A percentile compares a stretch with the other conserved stretches of the same genome.
Conservation (phyloP, 2,797 vertebrate genomes). For the Epinephelus malabaricus region DNA sequence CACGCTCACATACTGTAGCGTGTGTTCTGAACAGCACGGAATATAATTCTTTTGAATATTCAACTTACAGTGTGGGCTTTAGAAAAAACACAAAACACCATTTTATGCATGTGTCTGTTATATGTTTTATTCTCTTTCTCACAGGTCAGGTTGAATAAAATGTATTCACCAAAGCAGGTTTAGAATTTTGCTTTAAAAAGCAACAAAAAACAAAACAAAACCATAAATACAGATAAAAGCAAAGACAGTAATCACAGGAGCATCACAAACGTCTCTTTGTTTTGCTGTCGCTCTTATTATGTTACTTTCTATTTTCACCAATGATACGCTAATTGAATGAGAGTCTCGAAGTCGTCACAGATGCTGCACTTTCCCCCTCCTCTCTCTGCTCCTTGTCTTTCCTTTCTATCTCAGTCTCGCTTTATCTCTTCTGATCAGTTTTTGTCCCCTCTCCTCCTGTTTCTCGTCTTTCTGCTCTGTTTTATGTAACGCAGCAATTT, state of each 20-base stretch:
- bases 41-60: background rate
- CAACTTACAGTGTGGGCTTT: background rate
- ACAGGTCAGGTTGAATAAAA: conserved; percentile 10
- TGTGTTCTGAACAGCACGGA: background rate
- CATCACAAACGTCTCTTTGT: conserved; percentile 28
- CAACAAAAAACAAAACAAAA: background rate
- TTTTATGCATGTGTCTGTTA: background rate
- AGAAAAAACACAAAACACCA: background rate
- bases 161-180: conserved; percentile 21
- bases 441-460: conserved; percentile 20
- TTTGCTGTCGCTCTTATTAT: conserved; percentile 42
- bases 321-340: conserved; percentile 47
- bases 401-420: conserved; percentile 50
- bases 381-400: conserved; percentile 40
- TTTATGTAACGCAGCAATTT: conserved; percentile 14
- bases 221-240: conserved; percentile 47
- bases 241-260: conserved; percentile 13
- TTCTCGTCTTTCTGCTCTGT: conserved; percentile 16
- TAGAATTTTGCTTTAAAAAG: conserved; percentile 37
- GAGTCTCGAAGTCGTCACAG: conserved; percentile 57
- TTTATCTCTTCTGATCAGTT: conserved; percentile 45
- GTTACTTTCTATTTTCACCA: conserved; percentile 50
- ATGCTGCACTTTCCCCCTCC: conserved; percentile 34
- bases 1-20: background rate
- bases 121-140: background rate